phyloP scores from a whole-genome alignment of 2,888 invertebrate species.

The Xanthia togata region DNA sequence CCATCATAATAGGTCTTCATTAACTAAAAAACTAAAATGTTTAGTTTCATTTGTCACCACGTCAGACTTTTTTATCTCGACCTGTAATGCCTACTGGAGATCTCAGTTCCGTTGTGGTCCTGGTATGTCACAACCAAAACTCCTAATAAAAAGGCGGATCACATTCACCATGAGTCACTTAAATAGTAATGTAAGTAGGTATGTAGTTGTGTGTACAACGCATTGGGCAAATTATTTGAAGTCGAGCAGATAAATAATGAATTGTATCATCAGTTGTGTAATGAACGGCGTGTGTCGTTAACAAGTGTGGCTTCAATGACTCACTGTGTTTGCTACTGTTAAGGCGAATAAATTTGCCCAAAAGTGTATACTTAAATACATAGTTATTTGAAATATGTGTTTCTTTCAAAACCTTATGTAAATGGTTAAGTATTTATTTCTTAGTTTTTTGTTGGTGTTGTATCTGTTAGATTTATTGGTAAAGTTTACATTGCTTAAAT shows the following conservation, averaged over 20 bases:
- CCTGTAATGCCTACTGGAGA: too few species aligned
- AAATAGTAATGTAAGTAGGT: slow-evolving; percentile 2
- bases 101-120: neutral
- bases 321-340: slow-evolving; percentile 68
- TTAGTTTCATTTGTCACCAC: too few species aligned
- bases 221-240: slow-evolving; percentile 64
- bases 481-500: too few species aligned
- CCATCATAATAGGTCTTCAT: too few species aligned
- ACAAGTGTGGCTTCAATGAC: slow-evolving; percentile 70
- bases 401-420: neutral
- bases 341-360: slow-evolving; percentile 50
- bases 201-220: slow-evolving; percentile 26
- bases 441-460: too few species aligned
- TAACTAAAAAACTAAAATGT: too few species aligned
- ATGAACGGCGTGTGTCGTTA: slow-evolving; percentile 69
- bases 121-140: neutral
- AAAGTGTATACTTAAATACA: neutral
- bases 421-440: neutral
- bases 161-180: slow-evolving; percentile 1
- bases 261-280: slow-evolving; percentile 79
- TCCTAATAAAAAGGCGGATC: slow-evolving; percentile 5
- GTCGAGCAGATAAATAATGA: slow-evolving; percentile 68
- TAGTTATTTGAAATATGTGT: neutral
- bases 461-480: too few species aligned
- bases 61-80: too few species aligned